phyloP scores from a whole-genome alignment of 2,888 invertebrate genomes.

The Megastigmus dorsalis region DNA sequence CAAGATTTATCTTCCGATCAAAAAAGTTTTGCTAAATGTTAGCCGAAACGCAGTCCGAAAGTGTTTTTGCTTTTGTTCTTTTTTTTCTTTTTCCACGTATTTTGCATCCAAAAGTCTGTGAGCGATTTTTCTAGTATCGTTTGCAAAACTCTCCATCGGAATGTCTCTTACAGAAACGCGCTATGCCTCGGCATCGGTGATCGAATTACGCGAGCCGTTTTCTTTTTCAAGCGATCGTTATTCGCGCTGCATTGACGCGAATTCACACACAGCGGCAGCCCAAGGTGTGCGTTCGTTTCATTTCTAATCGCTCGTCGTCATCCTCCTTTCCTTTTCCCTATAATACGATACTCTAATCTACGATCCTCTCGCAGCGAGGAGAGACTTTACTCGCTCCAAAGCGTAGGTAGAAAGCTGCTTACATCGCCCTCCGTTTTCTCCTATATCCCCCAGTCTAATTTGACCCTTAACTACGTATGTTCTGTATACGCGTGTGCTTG shows the following conservation, averaged over 20 bases:
- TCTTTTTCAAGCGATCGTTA: neutral
- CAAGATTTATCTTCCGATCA: constrained; percentile 62
- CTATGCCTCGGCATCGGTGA: neutral
- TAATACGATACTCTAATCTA: neutral
- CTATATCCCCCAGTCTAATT: constrained; percentile 9
- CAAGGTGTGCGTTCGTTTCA: neutral
- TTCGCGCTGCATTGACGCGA: no score
- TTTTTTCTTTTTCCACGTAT: no score
- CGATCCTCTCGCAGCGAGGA: constrained; percentile 11
- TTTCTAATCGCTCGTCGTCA: constrained; percentile 19
- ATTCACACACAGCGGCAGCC: neutral
- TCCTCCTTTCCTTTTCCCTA: constrained; percentile 7
- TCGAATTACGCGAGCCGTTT: neutral
- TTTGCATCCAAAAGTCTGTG: constrained; percentile 14
- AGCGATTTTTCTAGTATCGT: constrained; percentile 4
- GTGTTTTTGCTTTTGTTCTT: no score
- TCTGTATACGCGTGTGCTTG: no score
- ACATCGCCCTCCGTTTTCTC: neutral
- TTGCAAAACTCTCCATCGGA: constrained; percentile 15
- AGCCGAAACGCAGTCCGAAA: no score
- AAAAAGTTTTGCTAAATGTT: constrained; percentile 31
- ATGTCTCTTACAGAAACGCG: constrained; percentile 1
- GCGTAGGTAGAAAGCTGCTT: constrained; percentile 9
- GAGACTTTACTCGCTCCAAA: constrained; percentile 6
- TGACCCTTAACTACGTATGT: constrained; percentile 26